These are phyloP conservation scores for Stratiomys singularior DNA, from an alignment of 2,888 invertebrate genomes.

Conservation along the genomic window DNA sequence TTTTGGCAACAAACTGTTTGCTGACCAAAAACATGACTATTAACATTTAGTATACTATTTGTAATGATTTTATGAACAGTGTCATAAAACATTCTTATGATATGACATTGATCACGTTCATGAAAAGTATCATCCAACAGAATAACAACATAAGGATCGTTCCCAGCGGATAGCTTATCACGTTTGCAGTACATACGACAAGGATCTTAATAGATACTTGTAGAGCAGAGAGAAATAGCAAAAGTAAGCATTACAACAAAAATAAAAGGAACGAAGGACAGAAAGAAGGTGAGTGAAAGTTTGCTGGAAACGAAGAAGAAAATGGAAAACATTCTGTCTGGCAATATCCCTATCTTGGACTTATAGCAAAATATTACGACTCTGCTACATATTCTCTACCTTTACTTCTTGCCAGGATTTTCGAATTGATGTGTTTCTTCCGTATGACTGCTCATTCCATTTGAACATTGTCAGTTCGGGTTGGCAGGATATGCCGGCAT, in stretches of 20 bases:
- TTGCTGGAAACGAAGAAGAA: background rate
- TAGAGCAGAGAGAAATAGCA: background rate
- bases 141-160: background rate
- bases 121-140: background rate
- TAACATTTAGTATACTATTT: too few species aligned
- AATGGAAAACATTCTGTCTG: background rate
- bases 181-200: slow-evolving; percentile 47
- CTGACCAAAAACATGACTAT: too few species aligned
- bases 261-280: background rate
- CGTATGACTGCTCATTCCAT: slow-evolving; percentile 12
- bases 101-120: background rate
- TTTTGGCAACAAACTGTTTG: too few species aligned
- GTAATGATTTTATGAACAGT: too few species aligned
- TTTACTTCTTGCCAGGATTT: slow-evolving; percentile 3
- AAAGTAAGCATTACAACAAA: background rate
- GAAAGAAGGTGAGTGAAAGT: too few species aligned
- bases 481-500: background rate
- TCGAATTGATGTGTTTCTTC: slow-evolving; percentile 20
- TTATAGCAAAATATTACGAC: background rate
- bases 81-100: too few species aligned
- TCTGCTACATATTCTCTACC: background rate
- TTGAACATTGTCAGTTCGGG: background rate
- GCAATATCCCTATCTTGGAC: background rate
- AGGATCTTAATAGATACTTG: slow-evolving; percentile 44
- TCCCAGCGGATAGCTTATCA: slow-evolving; percentile 45